Percentiles rank a stretch among this genome's conserved stretches.
Conservation (phyloP, 2,113 vertebrate species). For the Eonycteris spelaea region DNA sequence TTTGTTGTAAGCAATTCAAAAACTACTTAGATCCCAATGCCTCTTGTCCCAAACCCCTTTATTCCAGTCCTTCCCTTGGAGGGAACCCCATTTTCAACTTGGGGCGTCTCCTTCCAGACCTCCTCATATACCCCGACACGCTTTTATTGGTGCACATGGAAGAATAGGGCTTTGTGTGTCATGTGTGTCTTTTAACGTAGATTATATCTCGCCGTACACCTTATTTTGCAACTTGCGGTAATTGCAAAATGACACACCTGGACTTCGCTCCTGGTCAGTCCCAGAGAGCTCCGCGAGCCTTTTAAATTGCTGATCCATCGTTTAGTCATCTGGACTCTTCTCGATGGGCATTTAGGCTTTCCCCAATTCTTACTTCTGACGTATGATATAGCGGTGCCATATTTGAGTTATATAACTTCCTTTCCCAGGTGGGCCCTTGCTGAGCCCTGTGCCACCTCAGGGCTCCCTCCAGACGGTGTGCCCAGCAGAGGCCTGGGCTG, state of each 20-base stretch:
- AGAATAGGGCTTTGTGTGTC: background rate
- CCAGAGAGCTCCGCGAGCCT: background rate
- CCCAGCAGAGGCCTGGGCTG: background rate
- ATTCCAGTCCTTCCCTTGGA: background rate
- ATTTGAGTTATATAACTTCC: rapidly evolving
- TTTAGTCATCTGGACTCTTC: background rate
- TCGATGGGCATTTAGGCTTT: background rate
- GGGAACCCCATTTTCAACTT: background rate
- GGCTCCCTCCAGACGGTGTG: background rate
- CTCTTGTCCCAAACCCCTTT: background rate
- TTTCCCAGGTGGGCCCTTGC: no score
- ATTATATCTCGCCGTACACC: rapidly evolving
- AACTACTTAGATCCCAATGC: background rate
- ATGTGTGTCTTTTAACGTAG: background rate
- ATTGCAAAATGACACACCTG: rapidly evolving
- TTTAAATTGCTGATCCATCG: background rate
- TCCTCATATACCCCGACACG: rapidly evolving
- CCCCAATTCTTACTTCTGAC: background rate
- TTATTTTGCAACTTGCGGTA: background rate
- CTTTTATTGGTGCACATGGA: rapidly evolving
- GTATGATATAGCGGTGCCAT: rapidly evolving
- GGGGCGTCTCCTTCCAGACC: background rate
- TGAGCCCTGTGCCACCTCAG: background rate
- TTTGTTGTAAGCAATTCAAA: background rate
- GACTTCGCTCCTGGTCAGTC: background rate